Evolutionary conservation across 2,888 invertebrate genomes (phyloP), one percentile per base, ranked within the genome.

Genomic region (Ypsolopha sequella): DNA sequence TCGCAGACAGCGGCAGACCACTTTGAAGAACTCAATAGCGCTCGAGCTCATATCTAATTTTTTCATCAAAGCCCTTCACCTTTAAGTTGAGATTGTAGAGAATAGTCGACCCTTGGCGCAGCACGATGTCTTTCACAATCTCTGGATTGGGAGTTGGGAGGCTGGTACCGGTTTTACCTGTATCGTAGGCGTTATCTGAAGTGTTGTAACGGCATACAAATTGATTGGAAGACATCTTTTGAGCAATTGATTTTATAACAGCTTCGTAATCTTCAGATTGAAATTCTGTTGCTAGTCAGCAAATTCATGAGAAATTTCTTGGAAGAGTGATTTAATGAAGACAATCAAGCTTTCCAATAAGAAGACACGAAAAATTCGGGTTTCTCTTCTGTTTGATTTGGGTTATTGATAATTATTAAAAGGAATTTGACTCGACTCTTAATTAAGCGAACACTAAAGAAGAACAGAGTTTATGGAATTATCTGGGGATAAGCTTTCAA

Each of bases 1-100:
- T 11, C 44, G 44, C 43, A 33, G 44, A 48, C 43, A 46, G 48
- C 49, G 14, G 47, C 46, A 46, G 43, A 24, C 39, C 50, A 36
- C 53, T 61, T 54, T 57, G 55, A 60, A 63, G 54, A 60, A 56
- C 56, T 63, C 65, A 66, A 66, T 66, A 66, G 61, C 61, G 62
- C 64, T 64, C 56, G 39, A 33, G 41, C 14, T 59, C 53, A 61
- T 75, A 76, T 79, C 76, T 73, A 66, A 66, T 70, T 74, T 78
- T 73, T 76, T 73, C 69, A 77, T 72, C 65, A 55, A 68, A 73
- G 60, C 59, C 63, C 58, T 63, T 70, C 64, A 66, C 72, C 47
- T 47, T 36, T 67, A 66, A 66, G 62, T 56, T 53, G 61, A 65
- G 70, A 66, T 73, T 76, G 45, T 56, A 56, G 61, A 65, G 70